Conservation (phyloP, 2,888 invertebrate species). For the Habrosyne pyritoides region DNA sequence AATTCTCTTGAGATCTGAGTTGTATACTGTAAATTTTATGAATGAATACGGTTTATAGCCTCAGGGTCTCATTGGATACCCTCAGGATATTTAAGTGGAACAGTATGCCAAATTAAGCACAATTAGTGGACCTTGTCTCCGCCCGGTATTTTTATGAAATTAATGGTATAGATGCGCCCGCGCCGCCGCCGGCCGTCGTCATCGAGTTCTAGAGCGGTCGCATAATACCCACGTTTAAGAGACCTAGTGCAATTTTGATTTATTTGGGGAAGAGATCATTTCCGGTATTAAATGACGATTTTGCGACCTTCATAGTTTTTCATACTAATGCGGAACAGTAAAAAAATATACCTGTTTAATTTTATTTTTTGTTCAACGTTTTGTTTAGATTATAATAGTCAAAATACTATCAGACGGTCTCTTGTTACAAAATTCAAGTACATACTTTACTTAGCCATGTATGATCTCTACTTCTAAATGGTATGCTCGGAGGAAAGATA, state of each 20-base stretch:
- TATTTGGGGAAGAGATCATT: conserved; percentile 71
- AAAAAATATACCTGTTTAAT: background rate
- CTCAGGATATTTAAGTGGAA: conserved; percentile 8
- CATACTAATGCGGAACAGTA: background rate
- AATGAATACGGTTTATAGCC: background rate
- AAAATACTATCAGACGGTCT: no score
- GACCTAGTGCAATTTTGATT: conserved; percentile 77
- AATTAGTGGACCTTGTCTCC: conserved; percentile 48
- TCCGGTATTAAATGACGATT: conserved; percentile 74
- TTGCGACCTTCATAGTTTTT: conserved; percentile 50
- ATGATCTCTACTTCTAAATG: no score
- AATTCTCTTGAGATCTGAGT: no score
- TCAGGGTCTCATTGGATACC: background rate
- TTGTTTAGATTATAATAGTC: no score
- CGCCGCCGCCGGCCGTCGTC: conserved; percentile 49
- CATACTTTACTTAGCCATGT: no score
- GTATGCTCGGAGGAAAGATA: no score
- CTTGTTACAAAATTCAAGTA: no score
- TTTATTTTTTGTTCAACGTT: background rate
- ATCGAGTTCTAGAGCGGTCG: conserved; percentile 45
- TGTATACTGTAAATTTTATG: background rate
- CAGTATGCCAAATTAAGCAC: conserved; percentile 45
- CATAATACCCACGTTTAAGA: conserved; percentile 55
- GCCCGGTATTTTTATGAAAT: conserved; percentile 50
- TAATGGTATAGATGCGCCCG: conserved; percentile 59